Evolutionary conservation across 35 echinoderm and acorn worm species (phyloP).

Genomic region (Anneissia japonica): DNA sequence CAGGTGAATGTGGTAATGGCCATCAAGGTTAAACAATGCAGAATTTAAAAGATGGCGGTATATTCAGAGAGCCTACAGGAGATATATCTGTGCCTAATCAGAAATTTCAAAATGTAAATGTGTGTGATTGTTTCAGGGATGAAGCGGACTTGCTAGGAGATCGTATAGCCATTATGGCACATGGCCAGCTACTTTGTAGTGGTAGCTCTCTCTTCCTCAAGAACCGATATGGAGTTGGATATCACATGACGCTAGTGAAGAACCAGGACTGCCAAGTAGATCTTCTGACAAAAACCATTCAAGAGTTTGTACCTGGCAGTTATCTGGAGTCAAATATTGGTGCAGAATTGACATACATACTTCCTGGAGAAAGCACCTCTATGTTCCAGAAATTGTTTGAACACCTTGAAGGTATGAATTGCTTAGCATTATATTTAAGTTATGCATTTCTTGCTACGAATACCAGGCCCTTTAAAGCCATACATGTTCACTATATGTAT

Average conservation of each 20-base stretch:
- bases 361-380: constrained; percentile 59
- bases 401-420: constrained; percentile 71
- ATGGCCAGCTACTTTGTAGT: constrained; percentile 77
- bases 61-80: too few relatives aligned
- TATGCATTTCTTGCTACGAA: too few relatives aligned
- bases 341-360: constrained; percentile 77
- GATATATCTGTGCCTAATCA: too few relatives aligned
- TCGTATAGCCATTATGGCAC: constrained; percentile 98
- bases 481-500: too few relatives aligned
- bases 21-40: too few relatives aligned
- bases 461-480: too few relatives aligned
- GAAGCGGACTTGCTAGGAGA: constrained; percentile 97
- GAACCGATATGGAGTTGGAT: constrained; percentile 91
- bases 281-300: constrained; percentile 32
- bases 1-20: too few relatives aligned
- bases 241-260: constrained; percentile 86
- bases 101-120: too few relatives aligned
- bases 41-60: too few relatives aligned
- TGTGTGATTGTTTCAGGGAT: constrained; percentile 79
- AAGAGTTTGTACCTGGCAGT: constrained; percentile 46
- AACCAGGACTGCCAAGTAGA: constrained; percentile 45
- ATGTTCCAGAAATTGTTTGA: constrained; percentile 63
- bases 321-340: constrained; percentile 60
- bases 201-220: constrained; percentile 95
- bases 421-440: too few relatives aligned